These are phyloP conservation scores for Hecatera dysodea DNA, from an alignment of 2,888 invertebrate genomes.

Conservation along the genomic window DNA sequence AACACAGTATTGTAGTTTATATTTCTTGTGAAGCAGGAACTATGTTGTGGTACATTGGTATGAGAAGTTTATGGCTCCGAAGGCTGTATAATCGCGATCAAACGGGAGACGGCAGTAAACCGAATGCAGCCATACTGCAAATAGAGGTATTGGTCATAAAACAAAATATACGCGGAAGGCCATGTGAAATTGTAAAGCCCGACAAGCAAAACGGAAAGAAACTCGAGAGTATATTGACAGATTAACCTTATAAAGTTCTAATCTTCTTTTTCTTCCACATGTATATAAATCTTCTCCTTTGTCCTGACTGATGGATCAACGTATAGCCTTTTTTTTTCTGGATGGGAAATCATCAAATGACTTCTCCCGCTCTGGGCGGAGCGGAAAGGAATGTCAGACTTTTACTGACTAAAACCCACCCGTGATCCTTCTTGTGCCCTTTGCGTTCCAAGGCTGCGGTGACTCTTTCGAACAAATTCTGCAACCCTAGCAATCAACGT, in stretches of 20 bases:
- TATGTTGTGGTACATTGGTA: slow-evolving; percentile 73
- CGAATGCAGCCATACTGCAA: slow-evolving; percentile 62
- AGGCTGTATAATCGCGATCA: slow-evolving; percentile 74
- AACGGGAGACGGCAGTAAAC: slow-evolving; percentile 70
- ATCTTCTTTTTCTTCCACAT: neutral
- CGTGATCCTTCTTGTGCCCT: too few species aligned
- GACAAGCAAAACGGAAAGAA: neutral
- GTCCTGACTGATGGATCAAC: too few species aligned
- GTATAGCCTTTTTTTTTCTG: too few species aligned
- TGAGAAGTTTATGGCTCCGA: slow-evolving; percentile 72
- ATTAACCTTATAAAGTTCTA: neutral
- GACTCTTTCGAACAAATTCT: too few species aligned
- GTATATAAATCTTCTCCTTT: too few species aligned
- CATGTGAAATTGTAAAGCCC: neutral
- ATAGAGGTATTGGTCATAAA: slow-evolving; percentile 44
- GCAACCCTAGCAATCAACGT: too few species aligned
- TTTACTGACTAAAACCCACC: too few species aligned
- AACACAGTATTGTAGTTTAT: slow-evolving; percentile 71
- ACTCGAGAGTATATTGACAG: neutral
- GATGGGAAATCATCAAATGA: too few species aligned
- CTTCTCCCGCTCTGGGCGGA: too few species aligned
- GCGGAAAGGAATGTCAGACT: too few species aligned
- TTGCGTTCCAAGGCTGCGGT: too few species aligned
- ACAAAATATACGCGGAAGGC: slow-evolving; percentile 14
- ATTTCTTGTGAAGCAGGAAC: slow-evolving; percentile 66